Evolutionary conservation across 2,888 invertebrate genomes (phyloP), one percentile per base, ranked within the genome.

Genomic region (Cylloceria caligata): DNA sequence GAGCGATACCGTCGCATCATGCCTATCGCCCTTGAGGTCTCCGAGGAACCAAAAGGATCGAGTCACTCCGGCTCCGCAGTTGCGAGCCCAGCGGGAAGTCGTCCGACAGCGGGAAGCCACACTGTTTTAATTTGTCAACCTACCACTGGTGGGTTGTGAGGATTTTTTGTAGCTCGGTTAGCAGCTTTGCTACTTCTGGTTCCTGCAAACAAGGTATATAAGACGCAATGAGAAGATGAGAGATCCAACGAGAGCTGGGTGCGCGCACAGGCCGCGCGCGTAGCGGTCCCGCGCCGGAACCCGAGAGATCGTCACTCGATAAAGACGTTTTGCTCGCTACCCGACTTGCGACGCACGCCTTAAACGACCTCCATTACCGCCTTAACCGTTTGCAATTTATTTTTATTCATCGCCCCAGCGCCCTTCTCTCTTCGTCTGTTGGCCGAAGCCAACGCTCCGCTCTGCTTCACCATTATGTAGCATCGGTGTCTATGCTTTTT

Each of bases 121-220:
- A 84, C 85, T 85, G 85, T 84, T 88, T 88, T 86, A 88, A 88
- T 88, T 88, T 88, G 88, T 87, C 87, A 87, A 86, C 79, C 78
- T 62, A 84, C 82, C 80, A 69, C 55, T 55, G 49, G 64, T 47
- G 11, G 45, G 57, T 75, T 45, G 62, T 39, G 30, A 30, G 34
- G 52, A 16, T 13, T 60, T 68, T 68, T 67, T 71, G n/a, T n/a
- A 57, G 19, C 60, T 68, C 60, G n/a, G n/a, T n/a, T n/a, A n/a
- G n/a, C n/a, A 36, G 30, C 42, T 60, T 77, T 80, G 72, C 69
- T 72, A 45, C 27, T 34, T 42, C 39, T 75, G 19, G 55, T 74
- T 47, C 39, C 69, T 16, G 34, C 52, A 3, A 27, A n/a, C 19
- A 24, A 24, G 42, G 13, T 21, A n/a, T 42, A 60, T 6, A 47